These are phyloP conservation scores for Salvator merianae DNA, from an alignment of 2,113 vertebrate genomes.

Conservation along the genomic window DNA sequence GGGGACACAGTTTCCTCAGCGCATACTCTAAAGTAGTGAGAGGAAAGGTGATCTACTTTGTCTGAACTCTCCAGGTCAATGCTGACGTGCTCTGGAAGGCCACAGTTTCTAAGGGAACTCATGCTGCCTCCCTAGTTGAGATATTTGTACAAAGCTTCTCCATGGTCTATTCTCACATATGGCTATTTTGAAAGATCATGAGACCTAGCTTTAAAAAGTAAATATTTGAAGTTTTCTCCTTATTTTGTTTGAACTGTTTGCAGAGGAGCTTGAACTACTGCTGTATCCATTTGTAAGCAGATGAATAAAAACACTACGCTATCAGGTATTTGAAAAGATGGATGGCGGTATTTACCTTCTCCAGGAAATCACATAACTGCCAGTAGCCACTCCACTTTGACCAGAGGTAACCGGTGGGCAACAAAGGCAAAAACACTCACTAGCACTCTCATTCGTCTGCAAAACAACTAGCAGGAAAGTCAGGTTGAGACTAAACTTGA, in stretches of 20 bases:
- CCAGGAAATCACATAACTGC: conserved; percentile 90
- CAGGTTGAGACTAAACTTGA: conserved; percentile 52
- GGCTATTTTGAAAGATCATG: not conserved
- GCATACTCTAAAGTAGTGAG: not conserved
- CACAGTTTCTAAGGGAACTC: not conserved
- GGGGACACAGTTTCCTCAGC: not conserved
- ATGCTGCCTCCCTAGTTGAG: not conserved
- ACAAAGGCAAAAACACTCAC: conserved; percentile 92
- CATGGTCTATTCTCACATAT: not conserved
- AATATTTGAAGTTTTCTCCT: not conserved
- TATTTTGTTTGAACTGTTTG: not conserved
- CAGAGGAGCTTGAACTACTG: not conserved
- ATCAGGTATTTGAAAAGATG: not conserved
- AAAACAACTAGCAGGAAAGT: conserved; percentile 83
- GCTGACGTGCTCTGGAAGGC: not conserved
- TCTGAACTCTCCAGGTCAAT: not conserved
- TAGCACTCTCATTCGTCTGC: conserved; percentile 92
- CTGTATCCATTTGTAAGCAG: not conserved
- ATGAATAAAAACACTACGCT: not conserved
- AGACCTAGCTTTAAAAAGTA: not conserved
- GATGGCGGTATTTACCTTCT: conserved; percentile 80
- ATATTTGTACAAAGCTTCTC: no score
- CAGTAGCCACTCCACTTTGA: conserved; percentile 85
- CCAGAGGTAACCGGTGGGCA: conserved; percentile 80
- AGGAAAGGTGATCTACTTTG: not conserved